Conservation (phyloP, 2,797 vertebrate genomes). For the Xiphophorus birchmanni region DNA sequence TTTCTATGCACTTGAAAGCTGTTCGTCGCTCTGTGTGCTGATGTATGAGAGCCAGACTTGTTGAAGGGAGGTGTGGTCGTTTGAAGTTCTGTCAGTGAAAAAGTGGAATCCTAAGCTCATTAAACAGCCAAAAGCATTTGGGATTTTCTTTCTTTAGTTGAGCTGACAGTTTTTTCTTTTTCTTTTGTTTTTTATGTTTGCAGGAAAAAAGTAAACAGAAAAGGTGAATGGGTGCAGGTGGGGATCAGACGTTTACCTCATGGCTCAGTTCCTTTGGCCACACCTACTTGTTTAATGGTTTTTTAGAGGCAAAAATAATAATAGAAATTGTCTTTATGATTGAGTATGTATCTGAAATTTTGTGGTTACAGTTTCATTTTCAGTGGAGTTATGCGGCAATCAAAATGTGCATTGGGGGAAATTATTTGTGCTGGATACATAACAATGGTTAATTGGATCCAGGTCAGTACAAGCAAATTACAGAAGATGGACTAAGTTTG, state of each 20-base stretch:
- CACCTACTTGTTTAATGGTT: slow-evolving; percentile 6
- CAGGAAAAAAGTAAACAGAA: slow-evolving; percentile 25
- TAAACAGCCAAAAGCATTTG: slow-evolving; percentile 43
- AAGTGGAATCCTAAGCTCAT: slow-evolving; percentile 49
- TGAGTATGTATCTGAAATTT: neutral
- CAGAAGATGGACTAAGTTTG: neutral
- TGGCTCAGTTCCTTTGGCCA: slow-evolving; percentile 21
- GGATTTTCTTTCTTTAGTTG: slow-evolving; percentile 51
- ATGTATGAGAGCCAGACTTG: slow-evolving; percentile 55
- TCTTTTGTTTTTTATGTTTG: slow-evolving; percentile 33
- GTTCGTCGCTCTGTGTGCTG: slow-evolving; percentile 43
- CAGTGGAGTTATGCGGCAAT: neutral
- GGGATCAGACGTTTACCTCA: slow-evolving; percentile 19
- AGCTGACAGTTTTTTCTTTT: neutral
- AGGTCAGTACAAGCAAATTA: neutral
- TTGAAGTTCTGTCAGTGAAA: slow-evolving; percentile 70
- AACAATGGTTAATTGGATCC: neutral
- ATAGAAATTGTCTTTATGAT: neutral
- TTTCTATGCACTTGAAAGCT: slow-evolving; percentile 12
- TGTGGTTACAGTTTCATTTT: neutral
- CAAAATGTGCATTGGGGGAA: neutral
- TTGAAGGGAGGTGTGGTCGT: slow-evolving; percentile 51
- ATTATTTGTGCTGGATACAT: neutral
- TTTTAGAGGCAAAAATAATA: neutral
- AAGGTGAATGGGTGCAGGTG: slow-evolving; percentile 54